Evolutionary conservation across 2,113 vertebrate species (phyloP), one percentile per base, ranked within the genome.

Genomic region (Chloebia gouldiae): DNA sequence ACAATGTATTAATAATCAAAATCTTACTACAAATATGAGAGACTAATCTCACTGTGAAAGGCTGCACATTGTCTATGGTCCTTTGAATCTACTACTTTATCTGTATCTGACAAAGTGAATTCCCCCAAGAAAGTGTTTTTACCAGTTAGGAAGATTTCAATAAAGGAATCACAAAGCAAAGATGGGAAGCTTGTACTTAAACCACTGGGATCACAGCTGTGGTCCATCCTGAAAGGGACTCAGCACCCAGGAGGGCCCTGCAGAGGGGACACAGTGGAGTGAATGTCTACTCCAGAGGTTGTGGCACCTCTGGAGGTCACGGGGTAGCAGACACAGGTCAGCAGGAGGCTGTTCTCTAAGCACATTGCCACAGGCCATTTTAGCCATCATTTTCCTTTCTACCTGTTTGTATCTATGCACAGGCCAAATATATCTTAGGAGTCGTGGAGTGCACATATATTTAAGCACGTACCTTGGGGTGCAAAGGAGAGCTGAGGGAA

Each of bases 401-500:
- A 64, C 31, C n/a, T 83, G 44, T 70, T 92, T 49, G 28, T 42
- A 39, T 21, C 75, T 51, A 3, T 15, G 31, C 7, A 2, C 39
- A 60, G 35, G 23, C 23, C 47, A 75, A 80, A 85, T 81, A 45
- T 33, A 72, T 84, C 72, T 81, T 65, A 53, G 24, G 81, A 89
- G 59, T 79, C 86, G 83, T 47, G 50, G 88, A 88, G 84, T 18
- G 33, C 31, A 87, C 56, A 10, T 73, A 95, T 88, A 84, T 94
- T 96, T 88, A 94, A 87, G 44, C 75, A 79, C 2, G 3, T 93
- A 90, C 33, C 51, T 80, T 73, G 81, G 75, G 82, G 89, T 95
- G 28, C 42, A 90, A 93, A 86, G 88, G 72, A 92, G 53, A 89
- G 91, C 71, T 50, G 35, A 61, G 85, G 95, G 82, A 96, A 92